Evolutionary conservation across 2,888 invertebrate species (phyloP).

Genomic region (Rhingia rostrata): DNA sequence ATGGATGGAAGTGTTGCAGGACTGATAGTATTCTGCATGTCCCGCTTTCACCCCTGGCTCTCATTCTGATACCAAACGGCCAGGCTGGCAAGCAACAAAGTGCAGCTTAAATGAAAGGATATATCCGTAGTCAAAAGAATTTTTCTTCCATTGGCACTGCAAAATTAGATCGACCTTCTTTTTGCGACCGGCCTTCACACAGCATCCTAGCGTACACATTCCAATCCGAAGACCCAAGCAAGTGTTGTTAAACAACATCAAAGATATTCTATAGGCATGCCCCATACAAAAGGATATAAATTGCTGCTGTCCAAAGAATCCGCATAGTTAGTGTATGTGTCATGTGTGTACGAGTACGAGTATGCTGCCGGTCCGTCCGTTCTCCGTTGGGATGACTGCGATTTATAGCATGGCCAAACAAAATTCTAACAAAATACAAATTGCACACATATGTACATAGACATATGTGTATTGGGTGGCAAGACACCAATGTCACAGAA

Average conservation of each 20-base stretch:
- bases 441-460: constrained; percentile 22
- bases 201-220: constrained; percentile 39
- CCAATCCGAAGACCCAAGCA: constrained; percentile 22
- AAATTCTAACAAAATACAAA: constrained; percentile 69
- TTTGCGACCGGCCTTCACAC: constrained; percentile 63
- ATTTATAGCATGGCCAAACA: constrained; percentile 70
- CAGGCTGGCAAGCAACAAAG: constrained; percentile 41
- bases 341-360: constrained; percentile 26
- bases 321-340: constrained; percentile 70
- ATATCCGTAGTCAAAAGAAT: constrained; percentile 55
- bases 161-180: constrained; percentile 67
- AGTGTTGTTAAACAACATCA: constrained; percentile 60
- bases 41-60: too few relatives aligned
- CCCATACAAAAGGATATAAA: constrained; percentile 68
- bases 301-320: constrained; percentile 70
- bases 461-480: constrained; percentile 9
- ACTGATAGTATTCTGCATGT: constrained; percentile 18
- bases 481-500: neutral
- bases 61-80: neutral
- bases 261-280: constrained; percentile 68
- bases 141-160: constrained; percentile 60
- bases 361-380: constrained; percentile 20
- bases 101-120: constrained; percentile 52
- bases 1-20: constrained; percentile 45
- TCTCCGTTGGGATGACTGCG: constrained; percentile 67